phyloP scores from a whole-genome alignment of 2,797 vertebrate species.

The Vespertilio murinus region DNA sequence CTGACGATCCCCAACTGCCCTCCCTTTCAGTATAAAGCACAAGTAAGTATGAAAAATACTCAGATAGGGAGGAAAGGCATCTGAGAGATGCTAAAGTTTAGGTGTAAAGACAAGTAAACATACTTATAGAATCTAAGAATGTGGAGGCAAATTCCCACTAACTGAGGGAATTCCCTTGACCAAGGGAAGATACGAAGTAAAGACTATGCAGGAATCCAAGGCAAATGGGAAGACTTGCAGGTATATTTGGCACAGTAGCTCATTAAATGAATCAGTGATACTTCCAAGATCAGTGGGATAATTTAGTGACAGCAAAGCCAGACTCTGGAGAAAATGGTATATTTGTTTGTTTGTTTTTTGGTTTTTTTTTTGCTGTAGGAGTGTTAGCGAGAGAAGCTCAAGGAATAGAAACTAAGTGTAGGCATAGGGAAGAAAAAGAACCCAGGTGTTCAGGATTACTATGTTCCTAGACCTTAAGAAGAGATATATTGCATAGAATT shows the following conservation, averaged over 20 bases:
- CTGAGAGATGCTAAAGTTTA: background rate
- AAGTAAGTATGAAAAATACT: conserved; percentile 2
- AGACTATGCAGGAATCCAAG: background rate
- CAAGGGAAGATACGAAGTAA: background rate
- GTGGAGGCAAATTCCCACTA: background rate
- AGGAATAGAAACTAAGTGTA: background rate
- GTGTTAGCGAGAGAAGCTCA: conserved; percentile 42
- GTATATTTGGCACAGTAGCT: background rate
- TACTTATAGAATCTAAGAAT: background rate
- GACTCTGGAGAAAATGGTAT: conserved; percentile 9
- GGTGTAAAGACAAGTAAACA: background rate
- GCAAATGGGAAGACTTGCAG: background rate
- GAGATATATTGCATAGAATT: background rate
- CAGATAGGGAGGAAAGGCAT: background rate
- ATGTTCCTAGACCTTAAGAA: background rate
- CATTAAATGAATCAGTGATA: conserved; percentile 46
- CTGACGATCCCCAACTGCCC: too few species aligned
- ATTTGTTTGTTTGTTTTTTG: too few species aligned
- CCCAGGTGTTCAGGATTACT: background rate
- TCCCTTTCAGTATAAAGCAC: background rate
- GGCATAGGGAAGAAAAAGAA: background rate
- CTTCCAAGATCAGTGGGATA: conserved; percentile 36
- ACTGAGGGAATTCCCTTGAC: background rate
- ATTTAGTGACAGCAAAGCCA: conserved; percentile 36
- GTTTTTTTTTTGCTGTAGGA: background rate